Evolutionary conservation across 1,140 invertebrate species (phyloP), one percentile per base, ranked within the genome.

Genomic region (Saccostrea echinata): DNA sequence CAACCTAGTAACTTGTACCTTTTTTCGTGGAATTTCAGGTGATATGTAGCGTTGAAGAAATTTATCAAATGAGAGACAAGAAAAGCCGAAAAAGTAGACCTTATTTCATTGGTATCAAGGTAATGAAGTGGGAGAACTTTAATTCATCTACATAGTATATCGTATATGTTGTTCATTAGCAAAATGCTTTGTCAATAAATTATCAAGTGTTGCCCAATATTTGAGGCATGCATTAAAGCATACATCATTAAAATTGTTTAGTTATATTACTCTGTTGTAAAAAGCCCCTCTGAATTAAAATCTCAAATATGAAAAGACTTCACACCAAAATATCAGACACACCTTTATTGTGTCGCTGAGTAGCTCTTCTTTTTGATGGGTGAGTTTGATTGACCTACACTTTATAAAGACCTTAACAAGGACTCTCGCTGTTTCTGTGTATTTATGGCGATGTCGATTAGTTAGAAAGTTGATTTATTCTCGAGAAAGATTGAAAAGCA

Each of bases 391-490:
- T 30, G 68, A 76, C 68, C 24, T 13, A 27, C 68, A 33, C 55
- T 21, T 27, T 76, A 13, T 24, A 33, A 30, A 13, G 27, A 9
- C 68, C 3, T 30, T 27, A 30, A 76, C 68, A 76, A 33, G 30
- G 33, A 76, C 16, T 33, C 2, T 33, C 27, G 27, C 68, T 76
- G 27, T 27, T 27, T 30, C 27, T 16, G 27, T 76, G 68, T 76
- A 76, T 76, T 76, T 76, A 76, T 76, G 68, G 68, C 68, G 33
- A 76, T 76, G 68, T 76, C 68, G 57, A 76, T 76, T 76, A 76
- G 68, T 33, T 30, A 76, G 68, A 76, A 76, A 76, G 68, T 76
- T 76, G 68, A 76, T 76, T 76, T 76, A 76, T 76, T 76, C 68
- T 30, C 30, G 68, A 76, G 68, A 76, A 30, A 76, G 68, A 76